These are phyloP conservation scores for Orthonychiurus folsomi DNA, from an alignment of 2,888 invertebrate genomes.

Conservation along the genomic window DNA sequence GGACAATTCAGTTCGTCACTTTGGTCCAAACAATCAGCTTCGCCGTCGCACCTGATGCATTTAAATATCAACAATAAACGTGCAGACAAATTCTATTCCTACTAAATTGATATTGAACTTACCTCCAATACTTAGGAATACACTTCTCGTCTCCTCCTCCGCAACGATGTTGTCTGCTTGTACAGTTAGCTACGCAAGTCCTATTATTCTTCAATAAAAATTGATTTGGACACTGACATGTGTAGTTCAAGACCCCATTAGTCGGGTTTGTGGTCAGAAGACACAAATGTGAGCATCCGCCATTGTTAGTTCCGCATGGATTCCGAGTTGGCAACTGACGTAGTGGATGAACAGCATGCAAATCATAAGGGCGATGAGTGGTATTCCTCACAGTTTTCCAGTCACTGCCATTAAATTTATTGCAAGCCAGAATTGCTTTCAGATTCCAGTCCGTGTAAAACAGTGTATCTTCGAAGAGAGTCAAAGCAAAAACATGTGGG, in stretches of 20 bases:
- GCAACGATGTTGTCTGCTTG: slow-evolving; percentile 73
- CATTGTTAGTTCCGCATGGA: slow-evolving; percentile 86
- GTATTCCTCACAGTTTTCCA: slow-evolving; percentile 70
- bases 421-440: slow-evolving; percentile 79
- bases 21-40: slow-evolving; percentile 65
- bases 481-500: slow-evolving; percentile 91
- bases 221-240: slow-evolving; percentile 92
- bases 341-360: slow-evolving; percentile 83
- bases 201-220: slow-evolving; percentile 69
- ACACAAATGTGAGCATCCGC: slow-evolving; percentile 92
- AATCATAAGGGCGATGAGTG: slow-evolving; percentile 88
- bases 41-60: not conserved
- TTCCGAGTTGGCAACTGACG: slow-evolving; percentile 71
- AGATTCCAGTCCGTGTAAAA: slow-evolving; percentile 99
- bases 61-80: no score
- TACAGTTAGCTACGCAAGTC: slow-evolving; percentile 91
- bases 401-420: slow-evolving; percentile 72
- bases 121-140: slow-evolving; percentile 58
- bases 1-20: slow-evolving; percentile 87
- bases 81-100: no score
- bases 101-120: no score
- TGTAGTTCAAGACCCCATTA: slow-evolving; percentile 68
- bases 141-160: slow-evolving; percentile 61
- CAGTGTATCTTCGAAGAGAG: slow-evolving; percentile 82
- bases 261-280: slow-evolving; percentile 72